Evolutionary conservation across 2,797 vertebrate genomes (phyloP).

Genomic region (Gymnothorax javanicus): DNA sequence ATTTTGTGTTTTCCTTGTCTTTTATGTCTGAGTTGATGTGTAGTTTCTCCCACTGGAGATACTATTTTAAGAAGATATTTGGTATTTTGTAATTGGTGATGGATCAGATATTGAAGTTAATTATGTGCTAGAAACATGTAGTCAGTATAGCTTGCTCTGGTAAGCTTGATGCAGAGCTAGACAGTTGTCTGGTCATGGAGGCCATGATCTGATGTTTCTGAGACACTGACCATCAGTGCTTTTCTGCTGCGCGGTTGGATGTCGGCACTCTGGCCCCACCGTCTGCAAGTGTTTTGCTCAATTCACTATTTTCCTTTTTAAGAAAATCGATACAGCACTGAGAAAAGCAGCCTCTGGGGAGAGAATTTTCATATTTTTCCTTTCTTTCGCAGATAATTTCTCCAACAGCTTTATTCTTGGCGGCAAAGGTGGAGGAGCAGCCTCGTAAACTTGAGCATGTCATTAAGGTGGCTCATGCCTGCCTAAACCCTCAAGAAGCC

Average conservation of each 20-base stretch:
- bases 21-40: background rate
- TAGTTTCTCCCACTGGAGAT: background rate
- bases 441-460: slow-evolving; percentile 98
- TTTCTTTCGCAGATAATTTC: slow-evolving; percentile 82
- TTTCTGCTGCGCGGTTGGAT: background rate
- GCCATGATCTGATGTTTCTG: background rate
- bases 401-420: slow-evolving; percentile 96
- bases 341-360: background rate
- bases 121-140: background rate
- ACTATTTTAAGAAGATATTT: background rate
- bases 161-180: background rate
- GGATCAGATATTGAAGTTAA: background rate
- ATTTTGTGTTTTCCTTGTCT: slow-evolving; percentile 30
- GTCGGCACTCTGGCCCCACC: background rate
- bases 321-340: background rate
- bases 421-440: slow-evolving; percentile 99
- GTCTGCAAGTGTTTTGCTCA: too few relatives aligned
- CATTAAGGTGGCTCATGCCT: slow-evolving; percentile 98
- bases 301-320: background rate
- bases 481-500: slow-evolving; percentile 90
- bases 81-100: background rate
- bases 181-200: background rate
- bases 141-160: background rate
- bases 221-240: background rate
- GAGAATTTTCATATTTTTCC: slow-evolving; percentile 7